These are phyloP conservation scores for Nyctibius grandis DNA, from an alignment of 2,797 vertebrate genomes.

Conservation along the genomic window DNA sequence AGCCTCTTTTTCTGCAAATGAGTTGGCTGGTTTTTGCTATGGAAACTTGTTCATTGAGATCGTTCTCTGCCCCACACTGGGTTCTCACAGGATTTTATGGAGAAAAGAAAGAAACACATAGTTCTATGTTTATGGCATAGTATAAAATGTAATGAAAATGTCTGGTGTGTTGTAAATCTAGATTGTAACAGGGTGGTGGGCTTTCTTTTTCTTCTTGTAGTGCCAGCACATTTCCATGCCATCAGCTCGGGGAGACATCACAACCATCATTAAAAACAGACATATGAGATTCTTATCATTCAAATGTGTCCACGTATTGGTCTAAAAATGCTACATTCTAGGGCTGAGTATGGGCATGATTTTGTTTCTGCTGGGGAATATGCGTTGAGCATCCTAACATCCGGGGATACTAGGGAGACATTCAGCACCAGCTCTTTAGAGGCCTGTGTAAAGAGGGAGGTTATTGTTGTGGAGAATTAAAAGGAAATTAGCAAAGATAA, in stretches of 20 bases:
- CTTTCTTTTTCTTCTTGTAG: not conserved
- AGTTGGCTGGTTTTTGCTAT: not conserved
- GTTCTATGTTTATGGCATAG: not conserved
- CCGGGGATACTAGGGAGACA: not conserved
- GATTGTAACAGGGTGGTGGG: not conserved
- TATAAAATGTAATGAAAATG: not conserved
- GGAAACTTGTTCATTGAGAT: not conserved
- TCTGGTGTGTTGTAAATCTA: not conserved
- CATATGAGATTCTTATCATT: not conserved
- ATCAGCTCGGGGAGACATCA: not conserved
- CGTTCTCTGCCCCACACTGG: not conserved
- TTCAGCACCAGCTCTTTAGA: not conserved
- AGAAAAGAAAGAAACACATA: not conserved
- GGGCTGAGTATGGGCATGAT: not conserved
- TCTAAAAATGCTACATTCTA: not conserved
- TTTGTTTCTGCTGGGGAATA: not conserved
- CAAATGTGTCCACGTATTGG: not conserved
- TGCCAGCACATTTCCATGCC: not conserved
- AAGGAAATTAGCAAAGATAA: not conserved
- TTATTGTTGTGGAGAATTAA: not conserved
- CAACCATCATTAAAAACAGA: not conserved
- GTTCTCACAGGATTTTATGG: not conserved
- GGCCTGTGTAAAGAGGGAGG: not conserved
- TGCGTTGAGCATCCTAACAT: not conserved
- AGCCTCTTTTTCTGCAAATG: not conserved